Base-by-base conservation (phyloP, 1,140 invertebrate species). In the Atopsyche davidsoni region DNA sequence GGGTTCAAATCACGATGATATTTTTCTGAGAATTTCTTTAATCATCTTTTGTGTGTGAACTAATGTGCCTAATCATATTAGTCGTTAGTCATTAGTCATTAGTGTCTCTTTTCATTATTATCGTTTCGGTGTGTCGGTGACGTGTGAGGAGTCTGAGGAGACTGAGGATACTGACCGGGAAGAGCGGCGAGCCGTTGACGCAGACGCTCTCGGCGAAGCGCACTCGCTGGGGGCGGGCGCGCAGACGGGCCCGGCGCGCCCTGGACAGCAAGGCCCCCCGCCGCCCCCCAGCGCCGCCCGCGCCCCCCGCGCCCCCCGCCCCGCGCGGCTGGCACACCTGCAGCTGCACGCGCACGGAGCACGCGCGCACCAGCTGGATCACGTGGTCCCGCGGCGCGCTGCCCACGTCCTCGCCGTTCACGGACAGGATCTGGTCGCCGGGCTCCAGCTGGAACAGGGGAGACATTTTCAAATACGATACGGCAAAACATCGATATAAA, bases 321-420 rank as follows among this genome's bases (percentile, higher is more conserved):
- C 82, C 77, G 2, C 83, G 79, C 1, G 89, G 89, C 64, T 93
- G 89, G 63, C 88, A 89, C 1, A 92, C 90, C 6, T 83, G 77
- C 14, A 94, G 69, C 32, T 75, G 77, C 0, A 94, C 88, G 13
- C 79, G 78, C 4, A 85, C 76, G 25, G 82, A 73, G 64, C 89
- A 91, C 0, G 87, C 85, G 16, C 89, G 77, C 13, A 96, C 89
- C 60, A 92, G 71, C 34, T 91, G 82, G 41, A 96, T 94, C 19
- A 95, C 92, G 68, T 89, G 86, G 67, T 94, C 89, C 3, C 92
- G 68, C 0, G 89, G 87, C 2, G 89, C 86, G 14, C 79, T 73
- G 60, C 83, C 82, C 1, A 95, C 91, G 66, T 95, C 89, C 71
- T 92, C 87, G 0, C 87, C 89, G 64, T 95, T 93, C 31, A 96